Base-by-base conservation (phyloP, 2,113 vertebrate genomes). In the Scophthalmus maximus region DNA sequence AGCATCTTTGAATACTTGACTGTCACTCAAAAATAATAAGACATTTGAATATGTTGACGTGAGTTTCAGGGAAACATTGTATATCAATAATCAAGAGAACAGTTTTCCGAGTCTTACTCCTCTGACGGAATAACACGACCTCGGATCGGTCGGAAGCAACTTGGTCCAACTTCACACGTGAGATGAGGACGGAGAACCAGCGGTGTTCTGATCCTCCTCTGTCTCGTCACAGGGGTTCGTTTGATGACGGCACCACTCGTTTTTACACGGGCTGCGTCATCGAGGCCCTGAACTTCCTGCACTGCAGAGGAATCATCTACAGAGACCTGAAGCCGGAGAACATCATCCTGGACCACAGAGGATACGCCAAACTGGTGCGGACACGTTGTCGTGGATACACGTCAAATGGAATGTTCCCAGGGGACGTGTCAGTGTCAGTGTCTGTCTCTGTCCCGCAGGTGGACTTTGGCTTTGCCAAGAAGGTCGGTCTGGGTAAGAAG, bases 261-360 rank as follows among this genome's bases (percentile, higher is more conserved):
- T 94, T 94, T 78, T 94, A 93, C 87, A 81, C 90, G 0, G 90
- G 87, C 63, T 94, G 92, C 15, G 91, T 94, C 8, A 50, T 93
- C 0, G 93, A 94, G 59, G 93, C 92, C 8, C 82, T 94, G 34
- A 84, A 80, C 0, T 91, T 88, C 73, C 88, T 94, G 6, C 93
- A 93, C 75, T 77, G 69, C 60, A 76, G 81, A 62, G 91, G 91
- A 5, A 90, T 94, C 85, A 93, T 94, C 83, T 94, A 92, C 91
- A 68, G 93, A 53, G 93, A 94, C 79, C 91, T 93, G 3, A 94
- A 94, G 53, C 93, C 93, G 0, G 93, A 94, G 79, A 94, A 94
- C 81, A 93, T 94, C 73, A 91, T 94, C 8, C 85, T 94, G 76
- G 91, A 94, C 81, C 78, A 87, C 34, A 32, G 81, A 6, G 92